Base-by-base conservation (phyloP, 1,140 invertebrate genomes). In the Ephestia elutella region DNA sequence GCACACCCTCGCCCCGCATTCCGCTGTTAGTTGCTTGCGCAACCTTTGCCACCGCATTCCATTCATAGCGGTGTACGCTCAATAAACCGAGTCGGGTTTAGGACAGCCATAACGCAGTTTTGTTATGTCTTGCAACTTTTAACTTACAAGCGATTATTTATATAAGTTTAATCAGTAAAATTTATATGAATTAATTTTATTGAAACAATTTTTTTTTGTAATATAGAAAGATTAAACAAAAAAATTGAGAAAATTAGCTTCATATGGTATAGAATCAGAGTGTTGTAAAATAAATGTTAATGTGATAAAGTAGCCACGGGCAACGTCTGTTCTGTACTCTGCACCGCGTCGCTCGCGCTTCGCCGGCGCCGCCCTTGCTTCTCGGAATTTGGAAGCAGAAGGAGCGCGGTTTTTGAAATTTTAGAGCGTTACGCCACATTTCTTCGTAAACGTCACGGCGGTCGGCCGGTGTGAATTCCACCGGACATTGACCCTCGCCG, bases 351-450 rank as follows among this genome's bases (percentile, higher is more conserved):
- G 48, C 59, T 59, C 35, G 63, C 58, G 49, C 59, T 49, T 54
- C 49, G 21, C 20, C 58, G 25, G 57, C 21, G 56, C 59, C 54
- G 50, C 64, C 60, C 69, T 68, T 66, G 62, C 62, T 77, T 79
- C 73, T 75, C 70, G 68, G 75, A 82, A 80, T 74, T 32, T 32
- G 30, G n/a, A 32, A 70, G 68, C 65, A 60, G n/a, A 73, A 76
- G 68, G 78, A 77, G 70, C 70, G 73, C 66, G 63, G 59, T 78
- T 86, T 86, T 85, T 84, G 59, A 77, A 77, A 82, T 80, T 86
- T 85, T 79, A 80, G 81, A 86, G 77, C 77, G 77, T 82, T 84
- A 86, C 80, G 77, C 77, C 83, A 80, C 82, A 85, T 86, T 87
- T 85, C 72, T 83, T 84, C 68, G 73, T 85, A 81, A 86, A 83